Percentiles rank a stretch among this genome's conserved stretches.
These are phyloP conservation scores for Ceyx margarethae DNA, from an alignment of 2,113 vertebrate genomes.

Conservation along the genomic window DNA sequence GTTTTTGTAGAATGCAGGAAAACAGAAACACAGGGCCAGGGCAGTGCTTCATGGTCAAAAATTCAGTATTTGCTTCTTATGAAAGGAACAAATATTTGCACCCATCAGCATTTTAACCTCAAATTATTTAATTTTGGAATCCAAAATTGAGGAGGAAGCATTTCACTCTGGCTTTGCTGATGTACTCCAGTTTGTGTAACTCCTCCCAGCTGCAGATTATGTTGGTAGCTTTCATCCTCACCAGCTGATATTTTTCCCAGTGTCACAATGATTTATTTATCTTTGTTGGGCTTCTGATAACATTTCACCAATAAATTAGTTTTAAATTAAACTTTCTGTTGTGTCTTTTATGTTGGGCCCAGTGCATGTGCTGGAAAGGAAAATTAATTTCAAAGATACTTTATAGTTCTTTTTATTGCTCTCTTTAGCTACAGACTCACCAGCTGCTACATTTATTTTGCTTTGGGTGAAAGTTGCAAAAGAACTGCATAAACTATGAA, in stretches of 20 bases:
- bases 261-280: constrained; percentile 47
- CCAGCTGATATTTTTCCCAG: constrained; percentile 45
- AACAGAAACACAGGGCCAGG: background rate
- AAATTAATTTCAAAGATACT: constrained; percentile 49
- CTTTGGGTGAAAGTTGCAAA: constrained; percentile 22
- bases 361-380: constrained; percentile 24
- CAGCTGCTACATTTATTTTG: constrained; percentile 44
- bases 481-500: background rate
- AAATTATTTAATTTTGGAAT: background rate
- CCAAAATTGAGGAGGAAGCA: background rate
- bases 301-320: constrained; percentile 51
- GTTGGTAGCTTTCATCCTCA: constrained; percentile 12
- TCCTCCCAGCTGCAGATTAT: background rate
- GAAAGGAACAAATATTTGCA: constrained; percentile 25
- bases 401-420: constrained; percentile 42
- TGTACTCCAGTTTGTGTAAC: constrained; percentile 7
- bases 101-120: constrained; percentile 17
- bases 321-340: constrained; percentile 47
- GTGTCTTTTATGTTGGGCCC: constrained; percentile 10
- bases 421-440: background rate
- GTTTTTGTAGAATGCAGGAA: background rate
- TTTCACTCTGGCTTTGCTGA: background rate
- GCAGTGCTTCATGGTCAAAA: background rate
- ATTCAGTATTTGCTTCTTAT: background rate
- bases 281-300: constrained; percentile 22